Evolutionary conservation across 2,888 invertebrate genomes (phyloP).

Genomic region (Apoda limacodes): DNA sequence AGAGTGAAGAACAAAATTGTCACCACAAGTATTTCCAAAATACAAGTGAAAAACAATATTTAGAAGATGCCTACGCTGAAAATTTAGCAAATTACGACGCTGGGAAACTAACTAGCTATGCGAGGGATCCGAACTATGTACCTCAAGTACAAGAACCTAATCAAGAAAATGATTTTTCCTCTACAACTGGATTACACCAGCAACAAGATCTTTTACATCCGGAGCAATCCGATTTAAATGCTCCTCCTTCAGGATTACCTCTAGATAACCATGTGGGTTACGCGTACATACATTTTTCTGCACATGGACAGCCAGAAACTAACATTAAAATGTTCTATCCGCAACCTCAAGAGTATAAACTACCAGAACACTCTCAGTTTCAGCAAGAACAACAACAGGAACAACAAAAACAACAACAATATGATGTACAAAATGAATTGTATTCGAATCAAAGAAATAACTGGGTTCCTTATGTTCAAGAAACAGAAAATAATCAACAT

Average conservation of each 20-base stretch:
- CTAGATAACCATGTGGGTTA: neutral
- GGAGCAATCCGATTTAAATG: conserved; percentile 2
- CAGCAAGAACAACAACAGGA: conserved; percentile 13
- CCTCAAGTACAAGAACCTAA: neutral
- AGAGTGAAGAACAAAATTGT: neutral
- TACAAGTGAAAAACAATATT: neutral
- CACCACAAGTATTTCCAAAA: neutral
- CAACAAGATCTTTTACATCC: too few relatives aligned
- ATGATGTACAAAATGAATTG: conserved; percentile 2
- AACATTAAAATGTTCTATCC: conserved; percentile 1
- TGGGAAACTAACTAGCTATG: neutral
- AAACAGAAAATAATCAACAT: conserved; percentile 15
- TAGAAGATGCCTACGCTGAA: neutral
- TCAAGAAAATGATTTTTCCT: neutral
- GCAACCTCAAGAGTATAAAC: conserved; percentile 9
- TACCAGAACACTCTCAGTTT: conserved; percentile 17
- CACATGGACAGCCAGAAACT: neutral
- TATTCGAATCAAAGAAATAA: conserved; percentile 11
- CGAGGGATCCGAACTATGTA: neutral
- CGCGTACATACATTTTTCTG: neutral
- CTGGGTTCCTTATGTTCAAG: conserved; percentile 21
- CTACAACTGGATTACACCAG: neutral
- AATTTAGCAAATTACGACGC: neutral
- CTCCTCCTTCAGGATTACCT: neutral
- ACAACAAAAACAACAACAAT: conserved; percentile 12